Base-by-base conservation (phyloP, 2,888 invertebrate genomes). In the Elegia similella region DNA sequence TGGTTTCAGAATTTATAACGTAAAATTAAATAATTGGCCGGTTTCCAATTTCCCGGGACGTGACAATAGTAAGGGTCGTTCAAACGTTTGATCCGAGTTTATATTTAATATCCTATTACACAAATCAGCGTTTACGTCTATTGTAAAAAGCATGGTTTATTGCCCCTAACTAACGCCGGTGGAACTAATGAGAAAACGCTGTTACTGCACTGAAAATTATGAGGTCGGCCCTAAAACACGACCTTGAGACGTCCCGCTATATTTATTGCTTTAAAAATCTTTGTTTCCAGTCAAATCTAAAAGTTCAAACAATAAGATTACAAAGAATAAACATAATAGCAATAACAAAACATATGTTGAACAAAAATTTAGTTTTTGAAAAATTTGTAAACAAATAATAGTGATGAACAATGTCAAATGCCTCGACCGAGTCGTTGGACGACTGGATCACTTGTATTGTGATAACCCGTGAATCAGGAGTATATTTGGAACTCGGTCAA, bases 21-120 rank as follows among this genome's bases (percentile, higher is more conserved):
- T 15, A 30, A 60, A 59, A 64, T 60, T 73, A 76, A 78, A 76
- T 67, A 68, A 85, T 86, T 87, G 86, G 81, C 59, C 58, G 62
- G 59, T 59, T 83, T 86, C 86, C 87, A 86, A 82, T 79, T 67
- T 76, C 72, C 68, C 69, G 64, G 71, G 76, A 68, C 72, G 73
- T 83, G 81, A 86, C 78, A 75, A 78, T 83, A 80, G 75, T 72
- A 68, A 50, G 34, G 34, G 34, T 17, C 32, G 34, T 50, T 50
- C 69, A 74, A 69, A 71, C 60, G 69, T 74, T 73, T 78, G 75
- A 78, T 75, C 73, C 67, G 63, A 68, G 64, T 67, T 74, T 66
- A 73, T 67, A 68, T 73, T 72, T 71, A 75, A 73, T 64, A 64
- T 60, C 67, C 76, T 76, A 82, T 84, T 78, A 79, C 50, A 34